These are phyloP conservation scores for Eunapius fragilis DNA, from an alignment of 37 sponge, comb jelly and placozoan species.

Conservation along the genomic window DNA sequence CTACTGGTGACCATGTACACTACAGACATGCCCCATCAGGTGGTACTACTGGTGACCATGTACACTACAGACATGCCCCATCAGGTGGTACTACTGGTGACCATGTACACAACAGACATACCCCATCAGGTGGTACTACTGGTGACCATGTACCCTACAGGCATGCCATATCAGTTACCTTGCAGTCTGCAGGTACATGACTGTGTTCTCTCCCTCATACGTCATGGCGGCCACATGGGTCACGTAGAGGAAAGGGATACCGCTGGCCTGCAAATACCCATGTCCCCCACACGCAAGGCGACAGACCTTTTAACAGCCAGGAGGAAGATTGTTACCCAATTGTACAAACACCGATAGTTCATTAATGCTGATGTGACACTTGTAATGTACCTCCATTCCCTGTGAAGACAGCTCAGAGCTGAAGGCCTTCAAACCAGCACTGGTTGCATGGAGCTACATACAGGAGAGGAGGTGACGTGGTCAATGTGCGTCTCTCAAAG, in stretches of 20 bases:
- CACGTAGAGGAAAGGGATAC: constrained; percentile 75
- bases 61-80: no score
- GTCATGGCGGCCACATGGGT: constrained; percentile 60
- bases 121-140: no score
- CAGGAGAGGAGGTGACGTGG: neutral
- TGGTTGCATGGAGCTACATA: constrained; percentile 89
- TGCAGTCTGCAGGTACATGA: constrained; percentile 89
- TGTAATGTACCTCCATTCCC: constrained; percentile 76
- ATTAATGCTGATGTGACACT: neutral
- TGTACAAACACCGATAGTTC: no score
- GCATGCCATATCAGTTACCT: no score
- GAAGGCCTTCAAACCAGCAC: constrained; percentile 90
- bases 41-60: no score
- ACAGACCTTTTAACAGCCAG: constrained; percentile 53
- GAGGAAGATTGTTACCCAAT: neutral
- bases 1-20: no score
- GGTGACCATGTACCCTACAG: no score
- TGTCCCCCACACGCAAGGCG: constrained; percentile 91
- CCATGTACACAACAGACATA: no score
- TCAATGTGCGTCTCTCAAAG: no score
- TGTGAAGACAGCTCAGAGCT: constrained; percentile 38
- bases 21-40: no score
- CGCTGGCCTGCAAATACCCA: constrained; percentile 90
- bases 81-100: no score
- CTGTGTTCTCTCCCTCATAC: constrained; percentile 93